A percentile compares a stretch with the other conserved stretches of the same genome.
These are phyloP conservation scores for Agrypnia vestita DNA, from an alignment of 1,140 invertebrate genomes.

Conservation along the genomic window DNA sequence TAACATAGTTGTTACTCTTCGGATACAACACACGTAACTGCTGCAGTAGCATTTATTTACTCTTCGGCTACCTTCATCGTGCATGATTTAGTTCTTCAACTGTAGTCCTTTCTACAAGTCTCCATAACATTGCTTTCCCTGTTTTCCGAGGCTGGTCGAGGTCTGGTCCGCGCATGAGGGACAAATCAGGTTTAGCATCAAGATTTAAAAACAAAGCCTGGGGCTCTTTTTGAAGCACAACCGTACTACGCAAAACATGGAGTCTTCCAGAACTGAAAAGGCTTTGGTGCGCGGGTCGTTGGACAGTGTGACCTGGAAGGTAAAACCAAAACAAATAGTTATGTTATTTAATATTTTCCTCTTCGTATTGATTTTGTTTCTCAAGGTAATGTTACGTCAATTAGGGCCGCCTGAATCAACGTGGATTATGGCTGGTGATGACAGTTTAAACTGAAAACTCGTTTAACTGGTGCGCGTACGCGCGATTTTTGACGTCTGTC, in stretches of 20 bases:
- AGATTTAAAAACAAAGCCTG: constrained; percentile 53
- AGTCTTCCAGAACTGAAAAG: background rate
- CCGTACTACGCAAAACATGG: constrained; percentile 41
- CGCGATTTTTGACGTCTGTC: no score
- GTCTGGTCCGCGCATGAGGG: background rate
- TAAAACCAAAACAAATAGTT: constrained; percentile 11
- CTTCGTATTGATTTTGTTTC: no score
- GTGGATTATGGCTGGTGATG: no score
- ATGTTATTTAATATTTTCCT: no score
- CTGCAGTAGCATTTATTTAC: no score
- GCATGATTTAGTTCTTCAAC: background rate
- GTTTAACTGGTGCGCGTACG: no score
- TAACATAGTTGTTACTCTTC: no score
- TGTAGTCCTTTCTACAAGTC: background rate
- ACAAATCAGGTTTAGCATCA: constrained; percentile 58
- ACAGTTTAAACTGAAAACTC: no score
- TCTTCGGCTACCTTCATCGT: no score
- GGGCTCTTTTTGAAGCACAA: constrained; percentile 20
- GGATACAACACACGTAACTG: no score
- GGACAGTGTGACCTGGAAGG: constrained; percentile 12
- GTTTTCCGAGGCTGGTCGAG: background rate
- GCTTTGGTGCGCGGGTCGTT: constrained; percentile 13
- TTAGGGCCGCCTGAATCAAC: no score
- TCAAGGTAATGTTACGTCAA: no score
- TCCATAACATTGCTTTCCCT: background rate